Evolutionary conservation across 2,113 vertebrate species (phyloP), one percentile per base, ranked within the genome.

Genomic region (Cryptomyrus ogoouensis): DNA sequence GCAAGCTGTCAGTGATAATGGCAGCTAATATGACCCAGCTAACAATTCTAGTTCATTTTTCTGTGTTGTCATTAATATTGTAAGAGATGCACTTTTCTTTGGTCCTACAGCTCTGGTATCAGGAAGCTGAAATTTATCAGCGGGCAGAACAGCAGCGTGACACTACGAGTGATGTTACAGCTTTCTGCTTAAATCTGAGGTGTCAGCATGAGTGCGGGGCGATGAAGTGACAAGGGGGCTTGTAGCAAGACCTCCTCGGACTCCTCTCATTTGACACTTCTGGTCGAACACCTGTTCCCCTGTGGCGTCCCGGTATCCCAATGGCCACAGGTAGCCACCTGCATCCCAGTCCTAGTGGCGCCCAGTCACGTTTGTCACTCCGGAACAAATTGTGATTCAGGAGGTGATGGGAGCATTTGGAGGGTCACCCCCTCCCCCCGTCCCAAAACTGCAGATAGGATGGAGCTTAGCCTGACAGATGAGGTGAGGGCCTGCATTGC

Each of bases 331-430:
- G 47, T 4, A 31, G 8, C 89, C 12, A 0, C 74, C 9, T 49
- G 8, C 24, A 50, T 53, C 49, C 27, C 49, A 39, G 21, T 10
- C 12, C 44, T 12, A 17, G 31, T 2, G 10, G 47, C 9, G 3
- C 42, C 83, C 83, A 24, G 24, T 85, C 31, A 47, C 21, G 10
- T 85, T 49, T 47, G 44, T 3, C 42, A 12, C 31, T 89, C 77
- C 77, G 5, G 19, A 83, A 39, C 89, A 80, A 2, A 42, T 56
- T 89, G 74, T 42, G 83, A 56, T 44, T 35, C 19, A 52, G 50
- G 50, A 85, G 49, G 85, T 89, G 47, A 84, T 84, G 52, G 89
- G 39, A 39, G 13, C 13, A 49, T 84, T 89, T 27, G 77, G 77
- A 62, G 70, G 35, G 70, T 15, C 15, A 2, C 12, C 5, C 21